Base-by-base conservation (phyloP, 2,797 vertebrate genomes). In the Hippoglossus hippoglossus region DNA sequence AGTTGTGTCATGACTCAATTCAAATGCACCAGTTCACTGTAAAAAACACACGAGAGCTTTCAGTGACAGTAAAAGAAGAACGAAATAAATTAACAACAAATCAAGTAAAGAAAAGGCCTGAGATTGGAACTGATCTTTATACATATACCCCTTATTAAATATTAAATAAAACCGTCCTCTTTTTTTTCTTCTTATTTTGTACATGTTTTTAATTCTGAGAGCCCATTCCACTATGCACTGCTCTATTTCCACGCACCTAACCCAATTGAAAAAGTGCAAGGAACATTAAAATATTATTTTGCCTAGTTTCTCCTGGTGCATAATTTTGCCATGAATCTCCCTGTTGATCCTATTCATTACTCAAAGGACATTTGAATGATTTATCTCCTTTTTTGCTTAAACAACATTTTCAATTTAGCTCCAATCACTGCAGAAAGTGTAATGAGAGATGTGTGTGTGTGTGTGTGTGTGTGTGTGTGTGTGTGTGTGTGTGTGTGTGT, bases 311-410 rank as follows among this genome's bases (percentile, higher is more conserved):
- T 63, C 13, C 2, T 28, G 22, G 22, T 21, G 3, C 26, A 21
- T 25, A 52, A 6, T 52, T 3, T 21, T 41, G 2, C 5, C 26
- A 31, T 52, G 31, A 7, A 59, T 63, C n/a, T 12, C 0, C 6
- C 68, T n/a, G 57, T 61, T 41, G 22, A 52, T 47, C 15, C 9
- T 53, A 3, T 55, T 63, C 18, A 59, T 55, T 46, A 36, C 19
- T 44, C 25, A 24, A 63, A 55, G 24, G 16, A 52, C 25, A 55
- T 62, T 41, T 41, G n/a, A 49, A 24, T 61, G 3, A 73, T 67
- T 34, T 24, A 57, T 59, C 6, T 25, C 26, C 1, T 53, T 59
- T 69, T 50, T 15, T 28, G 7, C 44, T 25, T 6, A 68, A 34
- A 5, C 22, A 31, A 44, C 31, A 15, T 21, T 70, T 67, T 34